Percentiles rank a stretch among this genome's conserved stretches.
Conservation (phyloP, 2,888 invertebrate genomes). For the Labia minor region DNA sequence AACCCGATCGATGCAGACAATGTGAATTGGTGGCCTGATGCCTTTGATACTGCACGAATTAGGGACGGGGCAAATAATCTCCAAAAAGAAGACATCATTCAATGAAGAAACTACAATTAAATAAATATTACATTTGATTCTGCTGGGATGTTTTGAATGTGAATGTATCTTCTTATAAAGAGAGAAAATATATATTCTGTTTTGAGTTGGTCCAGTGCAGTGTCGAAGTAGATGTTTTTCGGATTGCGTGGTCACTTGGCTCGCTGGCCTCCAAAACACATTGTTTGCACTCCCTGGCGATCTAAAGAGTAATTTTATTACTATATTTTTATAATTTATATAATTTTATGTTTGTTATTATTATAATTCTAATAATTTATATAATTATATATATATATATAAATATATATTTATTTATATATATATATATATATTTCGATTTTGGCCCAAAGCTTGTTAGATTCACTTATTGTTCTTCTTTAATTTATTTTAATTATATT, state of each 20-base stretch:
- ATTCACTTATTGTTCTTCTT: conserved; percentile 24
- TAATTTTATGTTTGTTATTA: conserved; percentile 22
- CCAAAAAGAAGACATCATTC: conserved; percentile 24
- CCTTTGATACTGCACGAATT: conserved; percentile 23
- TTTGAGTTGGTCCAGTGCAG: neutral
- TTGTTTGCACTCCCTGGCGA: conserved; percentile 63
- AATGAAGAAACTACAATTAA: neutral
- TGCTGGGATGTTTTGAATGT: conserved; percentile 18
- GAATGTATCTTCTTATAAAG: conserved; percentile 22
- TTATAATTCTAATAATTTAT: conserved; percentile 22
- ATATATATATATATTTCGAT: conserved; percentile 21
- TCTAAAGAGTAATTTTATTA: conserved; percentile 13
- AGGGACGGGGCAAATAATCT: conserved; percentile 23
- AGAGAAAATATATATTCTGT: conserved; percentile 15
- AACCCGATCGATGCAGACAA: conserved; percentile 48
- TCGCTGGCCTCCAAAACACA: conserved; percentile 72
- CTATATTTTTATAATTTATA: conserved; percentile 24
- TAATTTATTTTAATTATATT: conserved; percentile 26
- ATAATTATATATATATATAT: conserved; percentile 19
- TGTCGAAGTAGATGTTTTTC: neutral
- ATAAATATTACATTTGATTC: conserved; percentile 24
- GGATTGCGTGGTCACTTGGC: conserved; percentile 27
- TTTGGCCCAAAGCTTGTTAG: conserved; percentile 22
- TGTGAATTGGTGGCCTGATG: conserved; percentile 50
- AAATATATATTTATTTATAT: no score